A percentile compares a stretch with the other conserved stretches of the same genome.
Evolutionary conservation across 2,888 invertebrate genomes (phyloP).

Genomic region (Dryobotodes eremita): DNA sequence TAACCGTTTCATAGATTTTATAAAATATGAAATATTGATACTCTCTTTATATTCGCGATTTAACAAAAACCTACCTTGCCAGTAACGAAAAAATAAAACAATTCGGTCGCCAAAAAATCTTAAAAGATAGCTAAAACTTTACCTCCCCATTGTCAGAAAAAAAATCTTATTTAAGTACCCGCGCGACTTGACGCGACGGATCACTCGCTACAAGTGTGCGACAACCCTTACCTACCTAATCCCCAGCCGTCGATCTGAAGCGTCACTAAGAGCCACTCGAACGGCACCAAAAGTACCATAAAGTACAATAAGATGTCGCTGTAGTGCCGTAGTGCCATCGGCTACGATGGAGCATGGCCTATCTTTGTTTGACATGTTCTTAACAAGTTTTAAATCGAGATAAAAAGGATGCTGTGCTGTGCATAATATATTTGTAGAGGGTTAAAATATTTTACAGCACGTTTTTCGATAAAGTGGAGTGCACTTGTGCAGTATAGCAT

Average conservation of each 20-base stretch:
- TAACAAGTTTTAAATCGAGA: conserved; percentile 44
- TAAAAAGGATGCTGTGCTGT: conserved; percentile 1
- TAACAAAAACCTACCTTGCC: not conserved
- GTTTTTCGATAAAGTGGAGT: conserved; percentile 44
- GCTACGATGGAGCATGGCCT: conserved; percentile 40
- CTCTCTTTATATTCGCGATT: not conserved
- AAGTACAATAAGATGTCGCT: conserved; percentile 40
- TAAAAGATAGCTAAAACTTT: not conserved
- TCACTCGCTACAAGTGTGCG: conserved; percentile 4
- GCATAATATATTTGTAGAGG: conserved; percentile 28
- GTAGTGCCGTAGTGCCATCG: conserved; percentile 43
- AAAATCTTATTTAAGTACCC: not conserved
- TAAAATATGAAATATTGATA: not conserved
- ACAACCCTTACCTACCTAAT: conserved; percentile 43
- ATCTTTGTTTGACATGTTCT: conserved; percentile 40
- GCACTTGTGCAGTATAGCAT: not conserved
- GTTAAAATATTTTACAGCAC: conserved; percentile 46
- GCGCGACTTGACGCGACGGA: conserved; percentile 6
- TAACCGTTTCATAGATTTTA: not conserved
- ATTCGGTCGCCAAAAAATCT: not conserved
- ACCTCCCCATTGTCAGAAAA: not conserved
- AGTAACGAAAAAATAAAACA: not conserved
- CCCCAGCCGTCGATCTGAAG: conserved; percentile 34
- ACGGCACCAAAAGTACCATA: conserved; percentile 17
- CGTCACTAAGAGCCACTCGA: conserved; percentile 40